These are phyloP conservation scores for Desmodus rotundus DNA, from an alignment of 2,113 vertebrate species.

Conservation along the genomic window DNA sequence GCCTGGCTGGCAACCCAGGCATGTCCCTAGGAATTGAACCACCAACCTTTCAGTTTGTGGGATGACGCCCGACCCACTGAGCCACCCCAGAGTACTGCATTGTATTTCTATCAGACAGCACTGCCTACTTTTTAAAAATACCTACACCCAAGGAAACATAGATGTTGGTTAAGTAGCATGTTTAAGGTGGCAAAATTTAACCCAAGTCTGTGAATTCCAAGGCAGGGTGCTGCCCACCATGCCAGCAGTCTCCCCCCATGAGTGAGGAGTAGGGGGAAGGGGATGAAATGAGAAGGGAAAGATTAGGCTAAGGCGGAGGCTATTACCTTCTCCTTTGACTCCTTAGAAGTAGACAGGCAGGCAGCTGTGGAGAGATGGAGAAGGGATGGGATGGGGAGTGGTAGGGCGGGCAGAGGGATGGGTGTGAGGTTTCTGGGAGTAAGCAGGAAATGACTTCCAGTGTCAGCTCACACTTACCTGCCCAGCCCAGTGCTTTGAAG, in stretches of 20 bases:
- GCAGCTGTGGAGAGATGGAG: conserved; percentile 46
- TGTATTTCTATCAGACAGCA: neutral
- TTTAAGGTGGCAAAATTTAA: neutral
- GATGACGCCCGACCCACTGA: neutral
- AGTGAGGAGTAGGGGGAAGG: neutral
- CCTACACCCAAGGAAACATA: neutral
- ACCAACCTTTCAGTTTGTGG: neutral
- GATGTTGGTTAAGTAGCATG: neutral
- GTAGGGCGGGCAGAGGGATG: neutral
- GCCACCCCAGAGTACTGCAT: neutral
- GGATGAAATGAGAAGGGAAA: neutral
- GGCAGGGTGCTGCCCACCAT: neutral
- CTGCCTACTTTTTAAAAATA: neutral
- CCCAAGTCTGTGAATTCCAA: neutral
- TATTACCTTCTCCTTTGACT: conserved; percentile 57
- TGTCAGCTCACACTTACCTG: conserved; percentile 50
- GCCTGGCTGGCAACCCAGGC: neutral
- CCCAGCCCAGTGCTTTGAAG: conserved; percentile 51
- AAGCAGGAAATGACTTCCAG: neutral
- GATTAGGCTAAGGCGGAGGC: neutral
- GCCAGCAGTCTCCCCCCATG: neutral
- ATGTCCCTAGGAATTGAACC: neutral
- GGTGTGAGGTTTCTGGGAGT: neutral
- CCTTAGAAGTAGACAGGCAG: neutral
- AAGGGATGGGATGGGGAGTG: neutral